Conservation (phyloP, 2,797 vertebrate genomes). For the Podargus strigoides region DNA sequence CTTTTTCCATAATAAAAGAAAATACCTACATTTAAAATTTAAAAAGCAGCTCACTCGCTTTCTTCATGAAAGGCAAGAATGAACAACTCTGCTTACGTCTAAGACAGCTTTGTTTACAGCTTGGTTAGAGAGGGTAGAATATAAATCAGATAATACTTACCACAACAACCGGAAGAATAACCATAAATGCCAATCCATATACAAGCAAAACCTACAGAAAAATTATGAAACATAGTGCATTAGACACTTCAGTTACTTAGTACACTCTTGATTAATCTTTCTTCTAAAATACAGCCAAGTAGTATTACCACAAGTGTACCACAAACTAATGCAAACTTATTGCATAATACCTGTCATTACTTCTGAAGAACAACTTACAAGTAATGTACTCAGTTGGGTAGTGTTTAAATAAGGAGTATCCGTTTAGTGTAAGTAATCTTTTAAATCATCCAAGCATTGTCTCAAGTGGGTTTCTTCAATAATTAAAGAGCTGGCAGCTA, state of each 20-base stretch:
- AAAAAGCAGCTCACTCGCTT: not conserved
- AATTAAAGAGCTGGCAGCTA: not conserved
- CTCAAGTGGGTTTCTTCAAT: not conserved
- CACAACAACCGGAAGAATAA: constrained; percentile 98
- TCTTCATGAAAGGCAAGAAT: not conserved
- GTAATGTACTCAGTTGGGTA: not conserved
- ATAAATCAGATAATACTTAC: constrained; percentile 75
- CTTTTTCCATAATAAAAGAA: not conserved
- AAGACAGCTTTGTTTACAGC: not conserved
- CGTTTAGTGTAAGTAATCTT: not conserved
- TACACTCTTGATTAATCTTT: not conserved
- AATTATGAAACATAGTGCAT: not conserved
- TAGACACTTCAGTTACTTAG: not conserved
- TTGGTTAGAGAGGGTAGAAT: not conserved
- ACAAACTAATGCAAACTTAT: not conserved
- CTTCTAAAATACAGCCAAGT: not conserved
- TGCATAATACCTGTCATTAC: not conserved
- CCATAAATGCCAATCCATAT: constrained; percentile 97
- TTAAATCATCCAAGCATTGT: not conserved
- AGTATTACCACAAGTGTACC: not conserved
- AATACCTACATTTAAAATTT: not conserved
- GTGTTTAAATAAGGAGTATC: not conserved
- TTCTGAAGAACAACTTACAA: not conserved
- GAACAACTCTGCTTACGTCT: not conserved
- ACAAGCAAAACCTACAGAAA: constrained; percentile 89